A percentile compares a stretch with the other conserved stretches of the same genome.
Conservation (phyloP, 2,113 vertebrate species). For the Peromyscus californicus region DNA sequence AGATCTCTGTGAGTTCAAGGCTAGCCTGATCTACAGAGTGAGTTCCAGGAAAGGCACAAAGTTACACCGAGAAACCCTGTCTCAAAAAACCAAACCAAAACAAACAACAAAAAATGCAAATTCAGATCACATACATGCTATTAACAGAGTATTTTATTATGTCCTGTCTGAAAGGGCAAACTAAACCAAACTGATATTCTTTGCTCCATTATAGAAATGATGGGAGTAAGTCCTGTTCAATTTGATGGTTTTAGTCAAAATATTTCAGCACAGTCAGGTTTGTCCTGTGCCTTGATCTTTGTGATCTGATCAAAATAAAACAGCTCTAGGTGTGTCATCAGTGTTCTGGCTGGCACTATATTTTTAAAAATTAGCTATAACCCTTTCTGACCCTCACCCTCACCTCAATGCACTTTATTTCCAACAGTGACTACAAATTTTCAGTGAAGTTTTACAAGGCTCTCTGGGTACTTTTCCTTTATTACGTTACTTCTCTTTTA, state of each 20-base stretch:
- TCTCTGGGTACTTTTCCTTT: neutral
- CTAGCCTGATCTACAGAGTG: too few species aligned
- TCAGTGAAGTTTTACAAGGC: neutral
- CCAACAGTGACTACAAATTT: constrained; percentile 45
- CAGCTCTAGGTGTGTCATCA: constrained; percentile 52
- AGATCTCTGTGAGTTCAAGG: too few species aligned
- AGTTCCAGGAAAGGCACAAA: too few species aligned
- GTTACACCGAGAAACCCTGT: too few species aligned
- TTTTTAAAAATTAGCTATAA: constrained; percentile 28
- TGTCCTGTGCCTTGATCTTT: constrained; percentile 31
- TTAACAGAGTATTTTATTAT: constrained; percentile 17
- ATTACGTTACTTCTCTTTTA: neutral
- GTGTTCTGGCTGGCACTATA: constrained; percentile 3
- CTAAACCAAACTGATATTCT: constrained; percentile 55
- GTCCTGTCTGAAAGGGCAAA: constrained; percentile 32
- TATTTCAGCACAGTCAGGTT: constrained; percentile 1
- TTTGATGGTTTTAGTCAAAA: constrained; percentile 40
- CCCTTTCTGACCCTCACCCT: constrained; percentile 6
- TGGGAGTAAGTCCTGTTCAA: neutral
- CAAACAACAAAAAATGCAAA: neutral
- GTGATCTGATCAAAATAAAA: constrained; percentile 46
- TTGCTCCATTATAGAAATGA: constrained; percentile 15
- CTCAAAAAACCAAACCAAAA: too few species aligned
- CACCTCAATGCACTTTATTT: neutral
- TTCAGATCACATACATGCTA: constrained; percentile 51